phyloP scores from a whole-genome alignment of 2,797 vertebrate genomes.

The Micropoecilia bifurca region DNA sequence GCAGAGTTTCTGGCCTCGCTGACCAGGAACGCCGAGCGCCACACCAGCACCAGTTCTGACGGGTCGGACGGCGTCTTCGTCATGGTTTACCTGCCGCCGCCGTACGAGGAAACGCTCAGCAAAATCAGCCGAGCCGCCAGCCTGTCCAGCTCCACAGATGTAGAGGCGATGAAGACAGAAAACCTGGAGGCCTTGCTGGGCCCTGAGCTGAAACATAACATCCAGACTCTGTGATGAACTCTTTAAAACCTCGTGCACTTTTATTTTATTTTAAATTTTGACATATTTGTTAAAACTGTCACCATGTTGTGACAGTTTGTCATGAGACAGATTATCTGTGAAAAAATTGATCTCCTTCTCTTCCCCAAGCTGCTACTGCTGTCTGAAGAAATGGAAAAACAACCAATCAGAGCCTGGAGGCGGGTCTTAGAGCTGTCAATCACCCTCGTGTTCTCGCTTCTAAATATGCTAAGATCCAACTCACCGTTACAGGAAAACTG shows the following conservation, averaged over 20 bases:
- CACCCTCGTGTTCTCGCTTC: too few species aligned
- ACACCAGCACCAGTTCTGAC: conserved; percentile 76
- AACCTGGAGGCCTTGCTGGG: conserved; percentile 75
- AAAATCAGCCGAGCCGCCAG: conserved; percentile 79
- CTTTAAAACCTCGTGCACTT: not conserved
- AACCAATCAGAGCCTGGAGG: too few species aligned
- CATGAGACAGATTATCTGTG: too few species aligned
- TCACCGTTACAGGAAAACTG: too few species aligned
- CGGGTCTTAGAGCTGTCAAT: too few species aligned
- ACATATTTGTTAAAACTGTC: too few species aligned
- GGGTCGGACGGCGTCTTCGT: conserved; percentile 80
- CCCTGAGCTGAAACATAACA: conserved; percentile 63
- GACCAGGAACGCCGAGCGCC: conserved; percentile 66
- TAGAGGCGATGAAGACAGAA: conserved; percentile 72
- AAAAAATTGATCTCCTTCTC: too few species aligned
- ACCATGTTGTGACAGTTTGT: too few species aligned
- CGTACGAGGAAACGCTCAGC: conserved; percentile 89
- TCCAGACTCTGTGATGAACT: conserved; percentile 54
- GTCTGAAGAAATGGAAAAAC: too few species aligned
- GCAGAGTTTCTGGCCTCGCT: conserved; percentile 75
- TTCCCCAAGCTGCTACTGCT: too few species aligned
- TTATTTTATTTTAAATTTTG: too few species aligned
- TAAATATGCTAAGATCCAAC: too few species aligned
- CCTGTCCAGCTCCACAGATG: conserved; percentile 74
- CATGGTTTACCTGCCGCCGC: conserved; percentile 84